Evolutionary conservation across 2,888 invertebrate genomes (phyloP).

Genomic region (Cryptophagus acutangulus): DNA sequence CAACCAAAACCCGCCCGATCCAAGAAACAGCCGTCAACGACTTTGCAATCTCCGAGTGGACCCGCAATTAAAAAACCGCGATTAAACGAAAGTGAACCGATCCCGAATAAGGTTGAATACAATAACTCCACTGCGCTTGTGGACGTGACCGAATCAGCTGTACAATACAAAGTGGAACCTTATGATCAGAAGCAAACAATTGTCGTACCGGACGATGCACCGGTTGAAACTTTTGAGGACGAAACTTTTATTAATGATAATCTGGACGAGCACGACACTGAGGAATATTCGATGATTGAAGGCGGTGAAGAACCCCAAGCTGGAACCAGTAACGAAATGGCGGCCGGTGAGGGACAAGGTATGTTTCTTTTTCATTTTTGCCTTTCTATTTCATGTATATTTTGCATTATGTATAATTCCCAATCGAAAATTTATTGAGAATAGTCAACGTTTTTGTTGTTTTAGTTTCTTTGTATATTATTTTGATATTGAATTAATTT

Average conservation of each 20-base stretch:
- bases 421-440: no score
- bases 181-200: constrained; percentile 38
- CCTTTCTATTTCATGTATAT: no score
- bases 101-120: constrained; percentile 16
- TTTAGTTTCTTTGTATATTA: no score
- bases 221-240: constrained; percentile 39
- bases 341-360: constrained; percentile 46
- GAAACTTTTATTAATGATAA: constrained; percentile 37
- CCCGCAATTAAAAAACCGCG: constrained; percentile 34
- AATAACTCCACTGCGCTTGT: background rate
- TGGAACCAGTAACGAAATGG: constrained; percentile 45
- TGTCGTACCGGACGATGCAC: constrained; percentile 33
- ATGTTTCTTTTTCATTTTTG: constrained; percentile 30
- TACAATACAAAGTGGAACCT: constrained; percentile 46
- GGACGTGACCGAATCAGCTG: constrained; percentile 12
- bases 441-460: no score
- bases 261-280: constrained; percentile 41
- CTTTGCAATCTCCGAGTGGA: background rate
- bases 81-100: constrained; percentile 21
- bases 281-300: constrained; percentile 44
- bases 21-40: constrained; percentile 28
- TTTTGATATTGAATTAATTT: no score
- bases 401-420: no score
- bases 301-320: constrained; percentile 43
- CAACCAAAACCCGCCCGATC: constrained; percentile 19